Percentiles rank a stretch among this genome's conserved stretches.
Conservation (phyloP, 53 echinoderm and acorn worm species). For the Zoroaster sp. region DNA sequence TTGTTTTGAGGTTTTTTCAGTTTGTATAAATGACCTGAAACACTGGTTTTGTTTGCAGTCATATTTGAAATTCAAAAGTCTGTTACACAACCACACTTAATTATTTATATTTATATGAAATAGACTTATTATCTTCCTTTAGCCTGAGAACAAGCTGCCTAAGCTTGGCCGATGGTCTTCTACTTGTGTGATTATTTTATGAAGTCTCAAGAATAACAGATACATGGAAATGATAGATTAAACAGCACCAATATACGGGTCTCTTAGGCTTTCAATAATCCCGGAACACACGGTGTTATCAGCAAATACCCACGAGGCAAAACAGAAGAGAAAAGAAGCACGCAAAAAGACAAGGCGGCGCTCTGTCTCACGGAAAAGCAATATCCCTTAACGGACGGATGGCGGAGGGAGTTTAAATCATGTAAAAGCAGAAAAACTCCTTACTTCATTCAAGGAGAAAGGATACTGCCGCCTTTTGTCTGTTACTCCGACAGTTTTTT, state of each 20-base stretch:
- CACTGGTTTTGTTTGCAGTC: too few species aligned
- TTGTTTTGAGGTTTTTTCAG: too few species aligned
- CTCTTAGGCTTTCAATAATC: background rate
- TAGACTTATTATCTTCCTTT: too few species aligned
- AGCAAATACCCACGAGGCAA: constrained; percentile 13
- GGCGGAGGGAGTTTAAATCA: constrained; percentile 33
- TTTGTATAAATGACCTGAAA: too few species aligned
- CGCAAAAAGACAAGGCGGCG: constrained; percentile 7
- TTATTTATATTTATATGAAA: too few species aligned
- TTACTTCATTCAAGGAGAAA: background rate
- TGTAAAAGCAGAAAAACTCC: constrained; percentile 18
- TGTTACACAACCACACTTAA: too few species aligned
- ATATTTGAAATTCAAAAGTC: too few species aligned
- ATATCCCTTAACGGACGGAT: constrained; percentile 8
- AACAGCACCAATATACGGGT: background rate
- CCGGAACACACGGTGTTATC: background rate
- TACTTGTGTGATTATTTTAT: too few species aligned
- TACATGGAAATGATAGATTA: background rate
- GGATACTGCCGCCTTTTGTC: constrained; percentile 20
- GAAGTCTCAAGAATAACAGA: too few species aligned
- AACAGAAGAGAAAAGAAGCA: background rate
- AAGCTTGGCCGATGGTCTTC: too few species aligned
- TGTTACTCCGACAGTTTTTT: constrained; percentile 3
- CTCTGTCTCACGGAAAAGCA: constrained; percentile 21
- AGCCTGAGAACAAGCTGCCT: too few species aligned